A percentile compares a stretch with the other conserved stretches of the same genome.
phyloP scores from a whole-genome alignment of 2,113 vertebrate species.

The Atrichornis clamosus region DNA sequence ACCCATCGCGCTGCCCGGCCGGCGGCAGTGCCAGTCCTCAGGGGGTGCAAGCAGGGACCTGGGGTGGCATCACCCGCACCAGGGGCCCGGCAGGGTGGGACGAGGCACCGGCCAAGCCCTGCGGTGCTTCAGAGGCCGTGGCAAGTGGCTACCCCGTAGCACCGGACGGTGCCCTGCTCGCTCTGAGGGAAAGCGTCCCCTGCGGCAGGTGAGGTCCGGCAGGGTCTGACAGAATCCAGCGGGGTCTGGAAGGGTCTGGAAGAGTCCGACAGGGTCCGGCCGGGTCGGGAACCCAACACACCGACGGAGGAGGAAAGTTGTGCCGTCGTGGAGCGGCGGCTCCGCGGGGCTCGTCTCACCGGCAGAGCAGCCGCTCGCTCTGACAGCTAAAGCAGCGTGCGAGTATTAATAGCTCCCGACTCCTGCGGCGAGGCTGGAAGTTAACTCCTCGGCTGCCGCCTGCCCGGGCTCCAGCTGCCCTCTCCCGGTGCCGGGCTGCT shows the following conservation, averaged over 20 bases:
- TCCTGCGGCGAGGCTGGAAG: slow-evolving; percentile 60
- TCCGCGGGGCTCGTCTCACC: background rate
- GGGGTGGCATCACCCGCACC: background rate
- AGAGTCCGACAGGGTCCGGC: background rate
- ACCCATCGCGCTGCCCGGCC: background rate
- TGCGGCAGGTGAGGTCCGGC: background rate
- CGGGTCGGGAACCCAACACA: background rate
- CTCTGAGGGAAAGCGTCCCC: background rate
- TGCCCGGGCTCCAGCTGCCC: background rate
- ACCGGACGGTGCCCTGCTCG: rapidly evolving
- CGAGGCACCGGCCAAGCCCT: background rate
- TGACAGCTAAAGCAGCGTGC: slow-evolving; percentile 65
- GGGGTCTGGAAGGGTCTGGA: background rate
- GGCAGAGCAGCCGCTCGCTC: slow-evolving; percentile 51
- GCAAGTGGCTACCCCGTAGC: background rate
- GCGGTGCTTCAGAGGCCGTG: background rate
- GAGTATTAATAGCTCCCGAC: slow-evolving; percentile 80
- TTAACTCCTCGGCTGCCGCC: slow-evolving; percentile 73
- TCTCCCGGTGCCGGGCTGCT: background rate
- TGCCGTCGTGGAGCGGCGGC: background rate
- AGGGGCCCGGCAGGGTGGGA: background rate
- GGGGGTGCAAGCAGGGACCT: rapidly evolving
- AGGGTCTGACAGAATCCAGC: background rate
- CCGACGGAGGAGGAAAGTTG: slow-evolving; percentile 55
- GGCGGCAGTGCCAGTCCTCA: background rate